Percentiles rank a stretch among this genome's conserved stretches.
These are phyloP conservation scores for Sycophaga agraensis DNA, from an alignment of 1,140 invertebrate species.

Conservation along the genomic window DNA sequence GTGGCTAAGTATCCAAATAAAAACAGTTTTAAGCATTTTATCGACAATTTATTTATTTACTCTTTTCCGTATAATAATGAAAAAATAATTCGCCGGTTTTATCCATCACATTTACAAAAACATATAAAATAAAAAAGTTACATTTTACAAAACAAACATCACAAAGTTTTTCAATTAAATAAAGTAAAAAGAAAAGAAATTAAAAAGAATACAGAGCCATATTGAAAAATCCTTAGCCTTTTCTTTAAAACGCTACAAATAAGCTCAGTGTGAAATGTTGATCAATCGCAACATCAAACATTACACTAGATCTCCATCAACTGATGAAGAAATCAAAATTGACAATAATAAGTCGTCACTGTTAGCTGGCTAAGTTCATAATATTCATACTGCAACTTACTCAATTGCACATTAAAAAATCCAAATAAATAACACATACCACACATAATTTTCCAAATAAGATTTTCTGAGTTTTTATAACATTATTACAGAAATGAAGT, in stretches of 20 bases:
- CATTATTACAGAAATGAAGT: too few species aligned
- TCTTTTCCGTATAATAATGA: too few species aligned
- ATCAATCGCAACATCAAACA: background rate
- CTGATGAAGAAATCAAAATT: conserved; percentile 1
- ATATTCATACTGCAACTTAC: background rate
- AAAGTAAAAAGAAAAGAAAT: background rate
- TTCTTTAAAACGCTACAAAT: conserved; percentile 5
- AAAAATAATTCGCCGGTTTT: too few species aligned
- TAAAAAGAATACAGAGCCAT: conserved; percentile 3
- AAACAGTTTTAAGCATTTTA: conserved; percentile 1
- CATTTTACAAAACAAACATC: too few species aligned
- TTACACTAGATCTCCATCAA: conserved; percentile 1
- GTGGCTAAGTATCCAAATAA: conserved; percentile 10
- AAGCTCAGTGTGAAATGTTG: conserved; percentile 1
- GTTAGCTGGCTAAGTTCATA: background rate
- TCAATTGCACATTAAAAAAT: conserved; percentile 14
- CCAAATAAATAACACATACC: background rate
- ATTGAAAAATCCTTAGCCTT: conserved; percentile 14
- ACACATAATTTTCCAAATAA: background rate
- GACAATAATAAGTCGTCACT: background rate
- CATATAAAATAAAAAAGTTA: too few species aligned
- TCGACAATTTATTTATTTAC: background rate
- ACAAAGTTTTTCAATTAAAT: background rate
- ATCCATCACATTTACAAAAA: too few species aligned
- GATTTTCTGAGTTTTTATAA: too few species aligned